Evolutionary conservation across 2,888 invertebrate genomes (phyloP).

Genomic region (Sphecodes monilicornis): DNA sequence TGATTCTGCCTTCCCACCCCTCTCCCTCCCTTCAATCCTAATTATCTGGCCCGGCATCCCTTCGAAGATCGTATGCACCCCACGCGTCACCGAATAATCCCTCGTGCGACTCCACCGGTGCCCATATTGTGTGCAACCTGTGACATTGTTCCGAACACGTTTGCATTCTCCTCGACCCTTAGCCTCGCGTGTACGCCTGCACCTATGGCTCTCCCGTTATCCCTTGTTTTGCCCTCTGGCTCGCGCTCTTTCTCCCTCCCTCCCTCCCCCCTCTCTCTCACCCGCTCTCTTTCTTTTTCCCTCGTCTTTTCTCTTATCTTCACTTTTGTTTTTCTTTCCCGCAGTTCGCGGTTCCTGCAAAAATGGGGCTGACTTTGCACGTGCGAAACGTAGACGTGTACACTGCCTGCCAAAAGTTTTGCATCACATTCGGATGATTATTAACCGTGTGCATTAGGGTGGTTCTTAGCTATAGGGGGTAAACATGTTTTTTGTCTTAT

Average conservation of each 20-base stretch:
- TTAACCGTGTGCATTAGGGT: too few species aligned
- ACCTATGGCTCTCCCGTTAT: neutral
- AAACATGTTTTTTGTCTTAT: too few species aligned
- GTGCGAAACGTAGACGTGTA: neutral
- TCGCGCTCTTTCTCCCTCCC: neutral
- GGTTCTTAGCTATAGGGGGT: too few species aligned
- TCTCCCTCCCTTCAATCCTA: constrained; percentile 43
- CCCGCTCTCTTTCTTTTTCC: neutral
- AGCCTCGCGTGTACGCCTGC: neutral
- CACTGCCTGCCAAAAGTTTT: neutral
- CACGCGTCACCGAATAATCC: constrained; percentile 63
- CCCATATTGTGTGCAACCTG: constrained; percentile 64
- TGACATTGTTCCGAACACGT: constrained; percentile 71
- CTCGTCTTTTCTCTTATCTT: constrained; percentile 15
- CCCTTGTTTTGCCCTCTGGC: neutral
- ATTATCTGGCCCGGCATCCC: constrained; percentile 57
- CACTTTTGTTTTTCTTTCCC: constrained; percentile 5
- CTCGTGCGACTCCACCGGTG: constrained; percentile 54
- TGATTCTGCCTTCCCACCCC: constrained; percentile 30
- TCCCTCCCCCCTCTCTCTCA: neutral
- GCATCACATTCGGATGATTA: neutral
- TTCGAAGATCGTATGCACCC: constrained; percentile 46
- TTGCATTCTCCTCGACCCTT: constrained; percentile 50
- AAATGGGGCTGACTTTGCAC: neutral
- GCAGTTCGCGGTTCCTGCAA: neutral